Percentiles rank a stretch among this genome's conserved stretches.
phyloP scores from a whole-genome alignment of 2,113 vertebrate species.

The rat (Rattus norvegicus) region DNA sequence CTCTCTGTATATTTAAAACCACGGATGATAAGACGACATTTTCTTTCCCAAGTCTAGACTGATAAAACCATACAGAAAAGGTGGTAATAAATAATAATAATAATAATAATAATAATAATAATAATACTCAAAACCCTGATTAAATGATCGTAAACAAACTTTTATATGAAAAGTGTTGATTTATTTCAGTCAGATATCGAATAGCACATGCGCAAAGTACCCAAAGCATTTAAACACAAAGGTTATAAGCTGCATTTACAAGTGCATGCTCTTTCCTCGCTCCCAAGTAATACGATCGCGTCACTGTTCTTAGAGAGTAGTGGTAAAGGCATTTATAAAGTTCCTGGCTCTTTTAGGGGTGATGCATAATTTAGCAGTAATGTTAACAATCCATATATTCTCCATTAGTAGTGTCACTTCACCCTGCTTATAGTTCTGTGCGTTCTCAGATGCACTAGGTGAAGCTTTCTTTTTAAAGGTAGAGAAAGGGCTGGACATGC shows the following conservation, averaged over 20 bases:
- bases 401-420: constrained; percentile 43
- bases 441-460: constrained; percentile 39
- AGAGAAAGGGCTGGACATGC: not conserved
- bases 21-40: constrained; percentile 34
- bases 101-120: not conserved
- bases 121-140: constrained; percentile 26
- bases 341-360: constrained; percentile 64
- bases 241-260: constrained; percentile 38
- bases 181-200: constrained; percentile 29
- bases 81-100: no score
- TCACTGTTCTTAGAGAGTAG: constrained; percentile 22
- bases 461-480: constrained; percentile 45
- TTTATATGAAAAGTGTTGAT: constrained; percentile 5
- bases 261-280: not conserved
- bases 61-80: constrained; percentile 20
- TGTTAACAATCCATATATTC: constrained; percentile 65
- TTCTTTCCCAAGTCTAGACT: constrained; percentile 19
- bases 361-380: constrained; percentile 74
- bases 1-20: constrained; percentile 33
- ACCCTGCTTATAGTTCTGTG: not conserved
- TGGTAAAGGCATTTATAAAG: constrained; percentile 52
- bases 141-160: constrained; percentile 48
- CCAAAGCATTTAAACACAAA: constrained; percentile 59
- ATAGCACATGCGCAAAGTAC: constrained; percentile 3
- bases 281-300: constrained; percentile 9